Evolutionary conservation across 1,140 invertebrate genomes (phyloP), one percentile per base, ranked within the genome.

Genomic region (Dermatophagoides farinae): DNA sequence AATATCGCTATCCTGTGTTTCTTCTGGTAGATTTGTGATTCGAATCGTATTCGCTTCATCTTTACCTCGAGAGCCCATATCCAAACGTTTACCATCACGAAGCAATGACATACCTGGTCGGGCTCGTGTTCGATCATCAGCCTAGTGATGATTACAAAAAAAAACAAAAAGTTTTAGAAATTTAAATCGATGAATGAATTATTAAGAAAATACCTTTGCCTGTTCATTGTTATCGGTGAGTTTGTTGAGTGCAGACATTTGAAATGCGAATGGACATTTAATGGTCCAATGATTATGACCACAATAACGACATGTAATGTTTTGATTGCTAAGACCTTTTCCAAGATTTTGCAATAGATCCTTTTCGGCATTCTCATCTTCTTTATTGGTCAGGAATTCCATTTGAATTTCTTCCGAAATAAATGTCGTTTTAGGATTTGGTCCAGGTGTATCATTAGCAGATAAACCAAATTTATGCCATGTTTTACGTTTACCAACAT

Each of bases 251-350:
- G 61, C 70, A 44, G 65, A 69, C 77, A 67, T 82, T 25, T 75
- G 88, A 67, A 93, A 87, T 73, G 95, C 95, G 77, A 88, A 97
- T 1, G 92, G 92, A 79, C 92, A 97, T 66, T 88, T 88, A 50
- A 87, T 81, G 8, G 90, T 95, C 89, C 91, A 97, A 77, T 97
- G 92, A 66, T 96, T 91, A 18, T 87, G 87, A 68, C 88, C 88
- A 75, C 91, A 97, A 61, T 84, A 88, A 71, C 92, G 80, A 70
- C 92, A 97, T 69, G 88, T 89, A 57, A 95, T 86, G 66, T 88
- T 79, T 66, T 84, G 82, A 69, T 71, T 69, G 31, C 2, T 8
- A 31, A 31, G 31, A 47, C 82, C 85, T 65, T 81, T 57, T 86
- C 66, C 67, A 84, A 87, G 63, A 84, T 81, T 18, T 88, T 71